These are phyloP conservation scores for Antennarius maculatus DNA, from an alignment of 2,797 vertebrate species.

Conservation along the genomic window DNA sequence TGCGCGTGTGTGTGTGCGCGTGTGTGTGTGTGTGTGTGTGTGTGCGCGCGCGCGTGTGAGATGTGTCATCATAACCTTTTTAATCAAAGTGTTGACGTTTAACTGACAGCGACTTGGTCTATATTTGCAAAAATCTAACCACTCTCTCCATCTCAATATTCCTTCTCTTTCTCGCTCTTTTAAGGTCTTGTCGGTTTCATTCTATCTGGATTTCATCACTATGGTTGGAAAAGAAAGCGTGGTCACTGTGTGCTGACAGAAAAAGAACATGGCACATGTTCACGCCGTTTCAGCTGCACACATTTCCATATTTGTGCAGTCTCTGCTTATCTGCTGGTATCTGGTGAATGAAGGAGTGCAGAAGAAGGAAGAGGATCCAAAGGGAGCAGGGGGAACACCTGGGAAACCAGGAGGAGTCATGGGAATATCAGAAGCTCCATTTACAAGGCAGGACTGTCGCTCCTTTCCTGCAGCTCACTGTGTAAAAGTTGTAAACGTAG, in stretches of 20 bases:
- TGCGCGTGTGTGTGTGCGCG: constrained; percentile 6
- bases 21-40: constrained; percentile 4
- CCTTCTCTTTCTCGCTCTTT: constrained; percentile 19
- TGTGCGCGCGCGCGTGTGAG: constrained; percentile 41
- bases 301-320: background rate
- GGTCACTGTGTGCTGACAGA: constrained; percentile 27
- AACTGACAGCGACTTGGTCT: constrained; percentile 63
- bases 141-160: background rate
- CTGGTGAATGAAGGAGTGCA: background rate
- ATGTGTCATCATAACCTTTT: constrained; percentile 67
- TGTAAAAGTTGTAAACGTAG: no score
- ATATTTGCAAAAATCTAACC: constrained; percentile 41
- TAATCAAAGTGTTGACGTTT: constrained; percentile 69
- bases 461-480: no score
- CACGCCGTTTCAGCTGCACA: background rate
- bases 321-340: background rate
- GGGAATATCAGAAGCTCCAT: no score
- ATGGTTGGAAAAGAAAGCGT: constrained; percentile 11
- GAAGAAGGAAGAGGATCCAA: background rate
- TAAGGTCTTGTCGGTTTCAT: constrained; percentile 1
- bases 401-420: background rate
- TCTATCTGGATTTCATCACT: constrained; percentile 49
- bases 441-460: no score
- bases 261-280: constrained; percentile 29
- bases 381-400: background rate